Conservation (phyloP, 2,797 vertebrate species). For the Cyprinodon diabolis region DNA sequence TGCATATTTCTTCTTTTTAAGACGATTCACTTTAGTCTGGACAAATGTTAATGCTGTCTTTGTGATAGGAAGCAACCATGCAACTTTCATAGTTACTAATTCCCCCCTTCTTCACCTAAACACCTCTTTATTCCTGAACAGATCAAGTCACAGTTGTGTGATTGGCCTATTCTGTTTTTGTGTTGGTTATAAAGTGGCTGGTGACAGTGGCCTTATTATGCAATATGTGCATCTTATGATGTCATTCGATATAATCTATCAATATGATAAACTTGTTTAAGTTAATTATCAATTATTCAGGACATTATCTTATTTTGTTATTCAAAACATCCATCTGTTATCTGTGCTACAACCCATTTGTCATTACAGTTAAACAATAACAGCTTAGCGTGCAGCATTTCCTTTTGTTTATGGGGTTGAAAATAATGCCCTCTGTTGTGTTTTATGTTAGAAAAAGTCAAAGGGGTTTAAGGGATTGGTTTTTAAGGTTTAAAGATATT, state of each 20-base stretch:
- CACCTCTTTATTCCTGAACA: neutral
- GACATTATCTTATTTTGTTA: neutral
- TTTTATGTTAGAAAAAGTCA: neutral
- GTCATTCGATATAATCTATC: neutral
- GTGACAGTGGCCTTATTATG: neutral
- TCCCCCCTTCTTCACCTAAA: too few relatives aligned
- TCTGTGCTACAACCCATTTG: neutral
- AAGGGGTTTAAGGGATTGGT: too few relatives aligned
- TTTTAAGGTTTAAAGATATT: neutral
- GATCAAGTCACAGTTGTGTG: neutral
- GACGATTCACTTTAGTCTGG: too few relatives aligned
- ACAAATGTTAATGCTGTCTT: too few relatives aligned
- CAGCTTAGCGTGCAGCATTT: neutral
- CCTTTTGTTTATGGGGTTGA: neutral
- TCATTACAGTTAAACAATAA: neutral
- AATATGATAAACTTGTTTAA: neutral
- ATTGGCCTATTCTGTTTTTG: neutral
- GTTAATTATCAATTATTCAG: neutral
- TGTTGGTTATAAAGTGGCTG: neutral
- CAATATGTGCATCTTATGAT: too few relatives aligned
- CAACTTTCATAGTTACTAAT: neutral
- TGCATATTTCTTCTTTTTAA: too few relatives aligned
- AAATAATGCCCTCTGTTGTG: neutral
- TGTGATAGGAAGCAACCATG: neutral
- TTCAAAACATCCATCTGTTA: neutral